Percentiles rank a stretch among this genome's conserved stretches.
These are phyloP conservation scores for Pseudanteris insignis DNA, from an alignment of 2,888 invertebrate genomes.

Conservation along the genomic window DNA sequence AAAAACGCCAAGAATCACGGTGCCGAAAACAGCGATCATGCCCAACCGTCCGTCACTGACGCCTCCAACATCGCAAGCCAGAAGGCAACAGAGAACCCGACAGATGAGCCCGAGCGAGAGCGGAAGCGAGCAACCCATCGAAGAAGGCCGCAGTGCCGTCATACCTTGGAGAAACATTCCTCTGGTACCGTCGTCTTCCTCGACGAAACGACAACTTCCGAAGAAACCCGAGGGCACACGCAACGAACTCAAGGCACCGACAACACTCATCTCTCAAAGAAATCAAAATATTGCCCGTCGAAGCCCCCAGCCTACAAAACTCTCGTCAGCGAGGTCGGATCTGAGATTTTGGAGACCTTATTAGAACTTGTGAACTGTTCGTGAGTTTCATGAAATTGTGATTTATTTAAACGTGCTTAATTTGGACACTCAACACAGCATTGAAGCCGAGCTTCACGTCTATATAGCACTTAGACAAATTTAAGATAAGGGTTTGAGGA, in stretches of 20 bases:
- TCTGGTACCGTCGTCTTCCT: conserved; percentile 49
- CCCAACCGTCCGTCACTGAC: conserved; percentile 31
- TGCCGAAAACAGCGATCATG: conserved; percentile 36
- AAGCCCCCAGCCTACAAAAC: conserved; percentile 58
- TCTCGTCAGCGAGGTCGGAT: conserved; percentile 52
- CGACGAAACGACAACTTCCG: conserved; percentile 47
- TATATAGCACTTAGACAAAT: no score
- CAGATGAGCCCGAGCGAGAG: conserved; percentile 60
- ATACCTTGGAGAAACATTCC: conserved; percentile 57
- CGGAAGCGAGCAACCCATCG: conserved; percentile 58
- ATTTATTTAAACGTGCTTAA: not conserved
- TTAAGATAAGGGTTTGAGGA: no score
- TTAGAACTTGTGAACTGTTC: conserved; percentile 43
- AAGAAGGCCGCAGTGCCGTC: conserved; percentile 63
- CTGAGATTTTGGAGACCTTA: conserved; percentile 64
- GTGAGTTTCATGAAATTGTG: not conserved
- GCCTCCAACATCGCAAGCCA: conserved; percentile 15
- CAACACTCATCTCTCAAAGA: conserved; percentile 54
- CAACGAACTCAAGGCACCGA: conserved; percentile 60
- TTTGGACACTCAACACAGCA: no score
- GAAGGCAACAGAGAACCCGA: conserved; percentile 53
- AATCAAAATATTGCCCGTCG: conserved; percentile 40
- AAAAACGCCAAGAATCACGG: not conserved
- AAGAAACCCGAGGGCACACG: conserved; percentile 53
- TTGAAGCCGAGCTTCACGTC: no score